Conservation (phyloP, 2,888 invertebrate genomes). For the Caenorhabditis wallacei region DNA sequence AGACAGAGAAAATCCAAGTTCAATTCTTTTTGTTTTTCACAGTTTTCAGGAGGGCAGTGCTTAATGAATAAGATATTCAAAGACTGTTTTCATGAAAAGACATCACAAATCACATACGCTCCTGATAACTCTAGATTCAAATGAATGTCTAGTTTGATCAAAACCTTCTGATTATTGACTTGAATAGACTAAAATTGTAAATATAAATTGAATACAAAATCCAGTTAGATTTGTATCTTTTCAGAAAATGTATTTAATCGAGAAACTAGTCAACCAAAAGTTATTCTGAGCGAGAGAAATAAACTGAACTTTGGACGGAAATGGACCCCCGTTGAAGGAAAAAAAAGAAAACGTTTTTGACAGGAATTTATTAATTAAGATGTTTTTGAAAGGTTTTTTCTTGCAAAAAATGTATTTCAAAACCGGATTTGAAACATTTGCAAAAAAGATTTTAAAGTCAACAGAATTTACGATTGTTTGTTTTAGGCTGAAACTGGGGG, state of each 20-base stretch:
- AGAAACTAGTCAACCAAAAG: slow-evolving; percentile 6
- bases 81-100: too few relatives aligned
- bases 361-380: not conserved
- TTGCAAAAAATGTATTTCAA: not conserved
- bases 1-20: not conserved
- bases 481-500: not conserved
- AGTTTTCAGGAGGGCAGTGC: not conserved
- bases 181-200: slow-evolving; percentile 20
- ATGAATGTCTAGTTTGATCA: slow-evolving; percentile 9
- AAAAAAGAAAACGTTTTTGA: not conserved
- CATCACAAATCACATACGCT: too few relatives aligned
- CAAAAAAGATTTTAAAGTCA: not conserved
- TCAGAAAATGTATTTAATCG: slow-evolving; percentile 3
- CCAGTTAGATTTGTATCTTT: not conserved
- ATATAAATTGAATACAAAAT: slow-evolving; percentile 14
- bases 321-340: not conserved
- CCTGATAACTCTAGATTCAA: not conserved
- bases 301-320: not conserved
- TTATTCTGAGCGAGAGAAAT: not conserved
- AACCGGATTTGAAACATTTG: not conserved
- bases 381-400: slow-evolving; percentile 1
- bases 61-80: too few relatives aligned
- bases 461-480: not conserved
- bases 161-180: not conserved
- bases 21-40: not conserved